Conservation (phyloP, 35 echinoderm and acorn worm species). For the Eucidaris tribuloides region DNA sequence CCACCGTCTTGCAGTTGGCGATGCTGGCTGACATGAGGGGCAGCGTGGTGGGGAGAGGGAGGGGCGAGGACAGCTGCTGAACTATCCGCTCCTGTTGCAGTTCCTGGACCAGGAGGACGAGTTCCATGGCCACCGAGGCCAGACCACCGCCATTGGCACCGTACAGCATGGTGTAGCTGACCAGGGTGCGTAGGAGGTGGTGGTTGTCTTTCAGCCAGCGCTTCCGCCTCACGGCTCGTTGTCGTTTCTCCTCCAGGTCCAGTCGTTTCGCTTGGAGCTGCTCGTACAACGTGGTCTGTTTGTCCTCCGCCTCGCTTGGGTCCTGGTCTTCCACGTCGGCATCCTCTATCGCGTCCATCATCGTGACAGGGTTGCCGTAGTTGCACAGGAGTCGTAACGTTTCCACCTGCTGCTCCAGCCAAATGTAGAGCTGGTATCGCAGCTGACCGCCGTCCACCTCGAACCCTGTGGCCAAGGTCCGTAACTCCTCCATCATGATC, state of each 20-base stretch:
- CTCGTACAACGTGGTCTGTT: slow-evolving; percentile 59
- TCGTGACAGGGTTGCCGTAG: slow-evolving; percentile 41
- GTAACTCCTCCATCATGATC: slow-evolving; percentile 98
- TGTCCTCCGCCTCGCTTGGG: not conserved
- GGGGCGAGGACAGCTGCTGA: slow-evolving; percentile 80
- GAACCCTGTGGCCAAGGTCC: slow-evolving; percentile 97
- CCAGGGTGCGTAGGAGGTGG: slow-evolving; percentile 72
- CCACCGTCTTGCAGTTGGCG: slow-evolving; percentile 88
- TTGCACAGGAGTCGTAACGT: slow-evolving; percentile 83
- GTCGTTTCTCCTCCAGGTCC: slow-evolving; percentile 87
- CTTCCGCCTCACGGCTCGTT: slow-evolving; percentile 80
- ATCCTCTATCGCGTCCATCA: slow-evolving; percentile 14
- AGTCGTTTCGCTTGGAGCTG: slow-evolving; percentile 62
- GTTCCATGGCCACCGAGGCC: slow-evolving; percentile 90
- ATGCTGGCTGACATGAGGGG: slow-evolving; percentile 94
- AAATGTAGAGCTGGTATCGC: slow-evolving; percentile 95
- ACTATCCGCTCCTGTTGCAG: slow-evolving; percentile 88
- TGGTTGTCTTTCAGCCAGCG: slow-evolving; percentile 87
- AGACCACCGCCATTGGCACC: slow-evolving; percentile 89
- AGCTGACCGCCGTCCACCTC: slow-evolving; percentile 97
- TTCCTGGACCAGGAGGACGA: slow-evolving; percentile 91
- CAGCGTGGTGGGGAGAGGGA: slow-evolving; percentile 91
- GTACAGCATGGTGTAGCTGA: slow-evolving; percentile 87
- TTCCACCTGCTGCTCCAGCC: slow-evolving; percentile 96
- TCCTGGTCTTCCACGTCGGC: slow-evolving; percentile 20